Evolutionary conservation across 2,797 vertebrate species (phyloP), one percentile per base, ranked within the genome.

Genomic region (Alauda arvensis): DNA sequence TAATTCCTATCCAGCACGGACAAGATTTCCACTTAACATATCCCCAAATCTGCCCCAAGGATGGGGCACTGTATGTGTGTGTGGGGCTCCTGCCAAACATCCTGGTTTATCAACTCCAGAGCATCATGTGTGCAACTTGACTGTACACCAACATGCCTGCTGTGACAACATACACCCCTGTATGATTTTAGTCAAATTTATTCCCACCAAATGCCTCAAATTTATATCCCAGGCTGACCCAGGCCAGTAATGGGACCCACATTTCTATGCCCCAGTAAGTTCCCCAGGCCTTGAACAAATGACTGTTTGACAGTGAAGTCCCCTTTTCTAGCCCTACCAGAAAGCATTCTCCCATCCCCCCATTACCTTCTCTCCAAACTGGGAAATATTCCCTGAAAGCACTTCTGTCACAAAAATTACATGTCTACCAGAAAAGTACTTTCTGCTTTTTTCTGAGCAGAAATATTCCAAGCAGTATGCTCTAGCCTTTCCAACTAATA

Each of bases 51-150:
- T 60, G 24, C 26, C 8, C 6, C 42, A 70, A 49, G 46, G 20
- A 48, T 42, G 17, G 20, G 33, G 55, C n/a, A 63, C 10, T 18
- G 3, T 1, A 31, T 4, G 0, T 12, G 8, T 18, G 7, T 18
- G 29, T 31, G 18, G 5, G n/a, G 4, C 15, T 85, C 15, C 67
- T 81, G 43, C 6, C 31, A 6, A 48, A 55, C 8, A 25, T 26
- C 62, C 28, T 69, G 12, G 4, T 40, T 40, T 57, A 24, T 62
- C 8, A 49, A 0, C 34, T 62, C 7, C 34, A 65, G 9, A 15
- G 12, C 3, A 46, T 23, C 28, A 24, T 8, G 6, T 33, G 17
- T 55, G 6, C 37, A 87, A 18, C 34, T 16, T 0, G 1, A 33
- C 24, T 4, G 2, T 29, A 31, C 15, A 34, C 20, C 67, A 62